Evolutionary conservation across 2,797 vertebrate species (phyloP).

Genomic region (Acanthurus tractus): DNA sequence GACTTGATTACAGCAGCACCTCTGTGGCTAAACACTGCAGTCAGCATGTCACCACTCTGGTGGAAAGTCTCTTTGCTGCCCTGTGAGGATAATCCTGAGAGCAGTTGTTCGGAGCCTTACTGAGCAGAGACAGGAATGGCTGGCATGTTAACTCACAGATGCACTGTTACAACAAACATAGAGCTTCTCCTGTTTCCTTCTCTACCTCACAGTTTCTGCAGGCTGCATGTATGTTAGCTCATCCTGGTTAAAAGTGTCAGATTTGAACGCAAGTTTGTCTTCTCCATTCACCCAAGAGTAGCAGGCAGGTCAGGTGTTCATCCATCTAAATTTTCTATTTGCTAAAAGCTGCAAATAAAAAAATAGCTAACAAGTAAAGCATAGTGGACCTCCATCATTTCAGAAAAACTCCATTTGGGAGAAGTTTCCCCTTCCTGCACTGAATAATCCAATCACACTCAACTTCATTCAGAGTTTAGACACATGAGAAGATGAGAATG

Average conservation of each 20-base stretch:
- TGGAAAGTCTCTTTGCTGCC: constrained; percentile 3
- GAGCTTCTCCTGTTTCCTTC: constrained; percentile 33
- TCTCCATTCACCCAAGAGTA: constrained; percentile 30
- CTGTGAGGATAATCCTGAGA: constrained; percentile 32
- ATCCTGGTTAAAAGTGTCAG: not conserved
- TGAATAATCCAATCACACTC: constrained; percentile 65
- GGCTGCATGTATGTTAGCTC: not conserved
- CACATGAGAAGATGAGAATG: constrained; percentile 63
- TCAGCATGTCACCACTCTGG: constrained; percentile 15
- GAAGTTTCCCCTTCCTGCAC: constrained; percentile 38
- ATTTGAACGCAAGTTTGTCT: constrained; percentile 14
- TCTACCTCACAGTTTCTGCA: constrained; percentile 23
- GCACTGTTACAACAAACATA: constrained; percentile 24
- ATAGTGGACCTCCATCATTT: not conserved
- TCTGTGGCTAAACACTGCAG: constrained; percentile 16
- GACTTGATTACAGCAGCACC: constrained; percentile 8
- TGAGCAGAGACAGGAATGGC: constrained; percentile 41
- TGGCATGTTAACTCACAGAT: constrained; percentile 32
- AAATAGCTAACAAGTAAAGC: constrained; percentile 14
- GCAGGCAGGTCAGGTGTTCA: constrained; percentile 1
- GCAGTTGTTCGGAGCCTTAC: not conserved
- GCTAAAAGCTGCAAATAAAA: constrained; percentile 34
- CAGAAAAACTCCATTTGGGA: not conserved
- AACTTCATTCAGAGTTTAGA: constrained; percentile 51
- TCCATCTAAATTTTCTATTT: not conserved